phyloP scores from a whole-genome alignment of 2,888 invertebrate species.

The Yponomeuta sedellus region DNA sequence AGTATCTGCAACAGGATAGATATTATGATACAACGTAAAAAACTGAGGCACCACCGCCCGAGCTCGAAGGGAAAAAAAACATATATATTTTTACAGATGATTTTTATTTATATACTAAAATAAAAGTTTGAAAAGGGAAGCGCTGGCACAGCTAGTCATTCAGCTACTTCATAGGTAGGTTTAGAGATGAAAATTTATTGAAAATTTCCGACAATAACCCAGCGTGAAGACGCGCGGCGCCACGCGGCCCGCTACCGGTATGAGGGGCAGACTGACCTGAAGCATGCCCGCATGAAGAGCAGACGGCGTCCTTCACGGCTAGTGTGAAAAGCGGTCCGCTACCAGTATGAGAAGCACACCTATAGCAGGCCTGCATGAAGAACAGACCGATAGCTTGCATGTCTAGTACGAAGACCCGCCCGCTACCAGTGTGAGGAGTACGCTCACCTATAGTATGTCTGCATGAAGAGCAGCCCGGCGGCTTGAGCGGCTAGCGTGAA shows the following conservation, averaged over 20 bases:
- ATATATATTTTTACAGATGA: no score
- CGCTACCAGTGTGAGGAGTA: not conserved
- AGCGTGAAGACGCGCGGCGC: not conserved
- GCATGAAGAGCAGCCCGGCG: not conserved
- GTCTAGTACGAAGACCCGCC: not conserved
- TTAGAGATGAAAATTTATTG: no score
- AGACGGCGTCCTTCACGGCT: not conserved
- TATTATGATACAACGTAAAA: not conserved
- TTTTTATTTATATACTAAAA: no score
- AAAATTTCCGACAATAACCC: no score
- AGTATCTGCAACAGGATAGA: slow-evolving; percentile 78
- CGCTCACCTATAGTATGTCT: not conserved
- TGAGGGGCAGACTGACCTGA: not conserved
- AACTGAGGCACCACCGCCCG: not conserved
- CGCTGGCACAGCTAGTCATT: no score
- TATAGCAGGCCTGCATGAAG: not conserved
- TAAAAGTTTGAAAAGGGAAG: no score
- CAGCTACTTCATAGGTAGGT: no score
- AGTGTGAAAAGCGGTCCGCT: not conserved
- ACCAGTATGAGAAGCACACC: not conserved
- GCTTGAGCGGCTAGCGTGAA: no score
- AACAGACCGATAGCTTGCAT: not conserved
- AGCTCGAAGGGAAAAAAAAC: no score
- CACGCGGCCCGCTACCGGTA: no score
- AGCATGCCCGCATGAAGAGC: not conserved